Base-by-base conservation (phyloP, 2,113 vertebrate genomes). In the Leucoraja erinaceus region DNA sequence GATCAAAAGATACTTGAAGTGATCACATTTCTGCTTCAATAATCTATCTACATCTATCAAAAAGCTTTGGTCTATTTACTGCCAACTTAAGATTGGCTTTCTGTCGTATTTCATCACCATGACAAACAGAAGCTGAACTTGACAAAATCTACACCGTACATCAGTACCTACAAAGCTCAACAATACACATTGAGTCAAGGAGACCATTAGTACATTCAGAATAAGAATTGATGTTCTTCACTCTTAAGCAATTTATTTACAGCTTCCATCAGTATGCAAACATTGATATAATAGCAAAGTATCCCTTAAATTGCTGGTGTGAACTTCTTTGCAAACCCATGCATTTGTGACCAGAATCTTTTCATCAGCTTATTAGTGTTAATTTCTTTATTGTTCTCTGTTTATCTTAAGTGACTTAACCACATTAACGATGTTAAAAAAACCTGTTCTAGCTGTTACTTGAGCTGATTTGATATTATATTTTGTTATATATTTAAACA, bases 11-110 rank as follows among this genome's bases (percentile, higher is more conserved):
- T 59, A 86, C 22, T 61, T 61, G 81, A 86, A 86, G 56, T 59
- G 81, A 88, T 63, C n/a, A 88, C n/a, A 88, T 88, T 63, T 63
- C 61, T 86, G 61, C 66, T 68, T 72, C 70, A 72, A 72, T 72
- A 22, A 72, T 72, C 70, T 20, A 72, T 72, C 18, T 18, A 63
- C 61, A 31, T 18, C 83, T 63, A 18, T 88, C 83, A 66, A 88
- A 63, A 88, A 33, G 83, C 83, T 84, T 84, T n/a, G 59, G 54
- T 84, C 81, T 59, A 28, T 84, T 9, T 25, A 61, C 54, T 88
- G 61, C 83, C 83, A 88, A 16, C 14, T 63, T 88, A n/a, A 63
- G 28, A 88, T 86, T 86, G 31, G 83, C 28, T 63, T 18, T n/a
- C 11, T 88, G 83, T 38, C 83, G 63, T 3, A 63, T 63, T 18